Evolutionary conservation across 1,140 invertebrate genomes (phyloP).

Genomic region (Leptopilina boulardi): DNA sequence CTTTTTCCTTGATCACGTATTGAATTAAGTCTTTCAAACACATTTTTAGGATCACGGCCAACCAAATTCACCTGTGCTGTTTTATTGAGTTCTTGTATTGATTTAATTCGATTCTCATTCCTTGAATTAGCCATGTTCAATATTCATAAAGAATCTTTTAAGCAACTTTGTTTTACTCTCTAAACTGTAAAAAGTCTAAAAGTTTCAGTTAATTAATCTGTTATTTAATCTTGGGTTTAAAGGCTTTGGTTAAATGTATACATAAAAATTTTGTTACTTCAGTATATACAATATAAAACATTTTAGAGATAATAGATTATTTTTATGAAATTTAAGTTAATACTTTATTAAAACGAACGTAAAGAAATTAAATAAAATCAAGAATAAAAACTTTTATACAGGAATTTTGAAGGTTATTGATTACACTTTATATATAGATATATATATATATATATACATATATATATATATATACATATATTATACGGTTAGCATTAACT

Average conservation of each 20-base stretch:
- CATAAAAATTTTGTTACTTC: no score
- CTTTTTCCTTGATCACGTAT: constrained; percentile 78
- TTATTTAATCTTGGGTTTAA: no score
- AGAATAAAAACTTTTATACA: background rate
- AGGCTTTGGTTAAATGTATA: no score
- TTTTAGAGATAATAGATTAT: no score
- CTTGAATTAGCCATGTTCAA: background rate
- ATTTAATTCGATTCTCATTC: background rate
- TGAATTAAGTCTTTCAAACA: constrained; percentile 78
- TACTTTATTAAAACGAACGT: background rate
- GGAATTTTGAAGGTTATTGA: no score
- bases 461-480: no score
- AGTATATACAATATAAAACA: no score
- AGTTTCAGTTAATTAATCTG: background rate
- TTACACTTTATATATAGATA: no score
- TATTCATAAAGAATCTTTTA: background rate
- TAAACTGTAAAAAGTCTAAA: constrained; percentile 17
- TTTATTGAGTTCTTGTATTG: constrained; percentile 41
- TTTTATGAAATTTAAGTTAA: background rate
- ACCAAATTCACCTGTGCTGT: constrained; percentile 45
- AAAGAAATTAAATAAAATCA: background rate
- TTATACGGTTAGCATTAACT: no score
- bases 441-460: no score
- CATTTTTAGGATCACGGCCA: constrained; percentile 40
- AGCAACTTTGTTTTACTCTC: background rate